A percentile compares a stretch with the other conserved stretches of the same genome.
These are phyloP conservation scores for Zaprionus gabonicus DNA, from an alignment of 1,140 invertebrate genomes.

Conservation along the genomic window DNA sequence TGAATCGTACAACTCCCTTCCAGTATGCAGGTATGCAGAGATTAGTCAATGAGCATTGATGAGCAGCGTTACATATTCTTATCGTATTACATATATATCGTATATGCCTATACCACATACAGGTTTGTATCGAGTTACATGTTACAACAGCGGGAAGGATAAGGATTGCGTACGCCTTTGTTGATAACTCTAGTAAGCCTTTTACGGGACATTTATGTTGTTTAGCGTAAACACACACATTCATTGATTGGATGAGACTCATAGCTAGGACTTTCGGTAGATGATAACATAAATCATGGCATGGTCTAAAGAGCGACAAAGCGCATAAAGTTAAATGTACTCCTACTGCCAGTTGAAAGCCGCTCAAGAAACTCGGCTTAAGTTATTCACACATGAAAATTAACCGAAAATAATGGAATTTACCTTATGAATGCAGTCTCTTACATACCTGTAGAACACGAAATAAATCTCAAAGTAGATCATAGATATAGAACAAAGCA, in stretches of 20 bases:
- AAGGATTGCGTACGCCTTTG: background rate
- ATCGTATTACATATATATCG: background rate
- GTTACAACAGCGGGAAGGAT: constrained; percentile 4
- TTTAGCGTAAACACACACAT: background rate
- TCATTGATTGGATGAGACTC: background rate
- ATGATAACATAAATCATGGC: background rate
- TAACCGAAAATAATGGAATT: constrained; percentile 13
- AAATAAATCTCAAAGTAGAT: constrained; percentile 5
- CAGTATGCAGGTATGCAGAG: constrained; percentile 49
- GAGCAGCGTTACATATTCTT: constrained; percentile 34
- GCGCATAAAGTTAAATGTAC: background rate
- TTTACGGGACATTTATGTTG: background rate
- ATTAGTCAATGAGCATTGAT: constrained; percentile 63
- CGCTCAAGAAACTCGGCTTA: background rate
- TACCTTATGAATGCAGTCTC: constrained; percentile 11
- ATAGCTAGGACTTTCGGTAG: background rate
- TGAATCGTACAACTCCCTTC: constrained; percentile 43
- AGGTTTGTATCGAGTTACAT: constrained; percentile 15
- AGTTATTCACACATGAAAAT: background rate
- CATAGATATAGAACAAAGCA: constrained; percentile 15
- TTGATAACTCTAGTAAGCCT: constrained; percentile 22
- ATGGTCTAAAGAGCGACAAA: background rate
- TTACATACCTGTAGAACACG: constrained; percentile 29
- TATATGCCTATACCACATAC: constrained; percentile 7
- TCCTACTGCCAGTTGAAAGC: background rate